These are phyloP conservation scores for Drosophila ogumai DNA, from an alignment of 1,140 invertebrate genomes.

Conservation along the genomic window DNA sequence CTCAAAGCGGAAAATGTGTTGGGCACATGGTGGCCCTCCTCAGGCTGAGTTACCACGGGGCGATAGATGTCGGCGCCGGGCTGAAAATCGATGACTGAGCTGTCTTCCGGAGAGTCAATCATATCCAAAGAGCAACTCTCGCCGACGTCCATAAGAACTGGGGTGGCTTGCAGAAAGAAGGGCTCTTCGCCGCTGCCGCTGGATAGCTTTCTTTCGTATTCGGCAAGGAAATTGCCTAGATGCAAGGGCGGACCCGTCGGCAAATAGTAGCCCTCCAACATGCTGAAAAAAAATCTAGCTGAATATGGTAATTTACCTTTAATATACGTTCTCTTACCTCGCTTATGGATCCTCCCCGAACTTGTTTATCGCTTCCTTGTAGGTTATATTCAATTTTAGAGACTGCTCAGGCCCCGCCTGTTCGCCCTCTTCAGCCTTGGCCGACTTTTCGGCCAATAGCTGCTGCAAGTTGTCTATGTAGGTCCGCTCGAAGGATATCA, in stretches of 20 bases:
- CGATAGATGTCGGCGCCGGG: slow-evolving; percentile 47
- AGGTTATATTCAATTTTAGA: slow-evolving; percentile 61
- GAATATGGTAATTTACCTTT: not conserved
- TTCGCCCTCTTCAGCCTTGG: slow-evolving; percentile 29
- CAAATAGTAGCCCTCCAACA: slow-evolving; percentile 39
- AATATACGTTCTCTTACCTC: not conserved
- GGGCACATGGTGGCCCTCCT: slow-evolving; percentile 35
- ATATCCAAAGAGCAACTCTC: slow-evolving; percentile 53
- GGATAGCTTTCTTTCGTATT: slow-evolving; percentile 35
- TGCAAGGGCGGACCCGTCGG: slow-evolving; percentile 30
- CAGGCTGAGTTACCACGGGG: slow-evolving; percentile 1
- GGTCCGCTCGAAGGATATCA: slow-evolving; percentile 86
- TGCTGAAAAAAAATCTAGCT: not conserved
- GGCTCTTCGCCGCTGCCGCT: slow-evolving; percentile 4
- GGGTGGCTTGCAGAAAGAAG: slow-evolving; percentile 33
- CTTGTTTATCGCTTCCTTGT: slow-evolving; percentile 65
- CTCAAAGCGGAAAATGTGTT: slow-evolving; percentile 35
- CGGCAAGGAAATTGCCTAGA: slow-evolving; percentile 43
- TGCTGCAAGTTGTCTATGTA: slow-evolving; percentile 80
- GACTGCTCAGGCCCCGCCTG: slow-evolving; percentile 11
- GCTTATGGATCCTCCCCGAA: slow-evolving; percentile 70
- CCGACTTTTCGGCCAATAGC: slow-evolving; percentile 20
- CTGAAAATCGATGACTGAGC: slow-evolving; percentile 29
- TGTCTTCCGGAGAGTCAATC: slow-evolving; percentile 50
- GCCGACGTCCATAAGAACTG: slow-evolving; percentile 22